Percentiles rank a stretch among this genome's conserved stretches.
Conservation (phyloP, 1,140 invertebrate genomes). For the Cyphomyrmex costatus region DNA sequence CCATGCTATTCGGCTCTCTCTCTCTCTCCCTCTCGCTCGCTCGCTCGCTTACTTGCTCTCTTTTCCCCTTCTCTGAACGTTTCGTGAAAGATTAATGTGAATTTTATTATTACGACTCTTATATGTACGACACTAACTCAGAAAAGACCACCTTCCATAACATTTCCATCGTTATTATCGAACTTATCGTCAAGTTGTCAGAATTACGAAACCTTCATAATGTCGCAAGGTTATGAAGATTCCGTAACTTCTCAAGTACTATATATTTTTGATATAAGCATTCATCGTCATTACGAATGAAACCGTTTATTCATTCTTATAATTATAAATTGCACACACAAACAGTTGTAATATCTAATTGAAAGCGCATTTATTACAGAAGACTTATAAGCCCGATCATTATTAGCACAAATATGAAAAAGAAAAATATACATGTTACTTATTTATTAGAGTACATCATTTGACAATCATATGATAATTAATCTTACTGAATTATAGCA, state of each 20-base stretch:
- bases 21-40: neutral
- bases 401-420: neutral
- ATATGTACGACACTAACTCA: slow-evolving; percentile 46
- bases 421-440: neutral
- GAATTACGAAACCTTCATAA: slow-evolving; percentile 34
- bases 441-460: neutral
- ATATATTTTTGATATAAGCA: slow-evolving; percentile 13
- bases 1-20: neutral
- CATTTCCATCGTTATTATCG: slow-evolving; percentile 48
- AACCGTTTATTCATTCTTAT: slow-evolving; percentile 6
- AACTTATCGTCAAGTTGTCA: slow-evolving; percentile 48
- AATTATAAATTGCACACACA: neutral
- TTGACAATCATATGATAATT: neutral
- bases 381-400: neutral
- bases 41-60: neutral
- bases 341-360: neutral
- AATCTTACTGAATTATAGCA: neutral
- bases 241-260: slow-evolving; percentile 29
- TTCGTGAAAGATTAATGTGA: slow-evolving; percentile 60
- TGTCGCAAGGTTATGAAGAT: slow-evolving; percentile 1
- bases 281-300: neutral
- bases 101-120: slow-evolving; percentile 65
- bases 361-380: neutral
- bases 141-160: slow-evolving; percentile 35
- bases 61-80: neutral